A percentile compares a stretch with the other conserved stretches of the same genome.
These are phyloP conservation scores for Microcebus griseorufus DNA, from an alignment of 2,113 vertebrate genomes.

Conservation along the genomic window DNA sequence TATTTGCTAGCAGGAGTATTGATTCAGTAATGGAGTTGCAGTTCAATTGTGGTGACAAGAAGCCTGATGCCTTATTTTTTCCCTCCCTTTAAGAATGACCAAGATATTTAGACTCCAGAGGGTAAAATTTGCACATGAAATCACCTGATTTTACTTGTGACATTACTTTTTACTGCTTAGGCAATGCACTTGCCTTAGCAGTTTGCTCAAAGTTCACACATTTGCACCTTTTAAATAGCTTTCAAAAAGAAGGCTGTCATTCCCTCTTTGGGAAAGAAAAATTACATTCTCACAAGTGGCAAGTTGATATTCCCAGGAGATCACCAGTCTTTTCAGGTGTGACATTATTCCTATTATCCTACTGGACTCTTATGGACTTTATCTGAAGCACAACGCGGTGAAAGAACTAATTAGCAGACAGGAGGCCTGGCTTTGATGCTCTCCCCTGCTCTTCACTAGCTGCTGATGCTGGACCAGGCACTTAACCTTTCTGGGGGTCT, in stretches of 20 bases:
- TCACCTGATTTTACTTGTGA: background rate
- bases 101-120: conserved; percentile 36
- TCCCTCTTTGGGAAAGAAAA: conserved; percentile 34
- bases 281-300: background rate
- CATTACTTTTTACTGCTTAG: background rate
- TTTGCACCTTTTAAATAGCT: background rate
- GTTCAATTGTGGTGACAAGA: conserved; percentile 51
- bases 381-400: background rate
- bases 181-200: background rate
- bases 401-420: background rate
- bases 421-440: background rate
- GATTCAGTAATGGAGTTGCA: conserved; percentile 63
- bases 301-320: conserved; percentile 5
- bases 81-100: background rate
- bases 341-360: background rate
- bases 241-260: background rate
- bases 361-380: background rate
- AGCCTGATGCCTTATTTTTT: background rate
- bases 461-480: background rate
- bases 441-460: background rate
- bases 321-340: background rate
- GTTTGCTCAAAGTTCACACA: conserved; percentile 21
- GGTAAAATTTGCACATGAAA: conserved; percentile 2
- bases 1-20: conserved; percentile 51
- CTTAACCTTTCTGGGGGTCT: background rate